Percentiles rank a stretch among this genome's conserved stretches.
phyloP scores from a whole-genome alignment of 2,888 invertebrate species.

The Acleris cristana region DNA sequence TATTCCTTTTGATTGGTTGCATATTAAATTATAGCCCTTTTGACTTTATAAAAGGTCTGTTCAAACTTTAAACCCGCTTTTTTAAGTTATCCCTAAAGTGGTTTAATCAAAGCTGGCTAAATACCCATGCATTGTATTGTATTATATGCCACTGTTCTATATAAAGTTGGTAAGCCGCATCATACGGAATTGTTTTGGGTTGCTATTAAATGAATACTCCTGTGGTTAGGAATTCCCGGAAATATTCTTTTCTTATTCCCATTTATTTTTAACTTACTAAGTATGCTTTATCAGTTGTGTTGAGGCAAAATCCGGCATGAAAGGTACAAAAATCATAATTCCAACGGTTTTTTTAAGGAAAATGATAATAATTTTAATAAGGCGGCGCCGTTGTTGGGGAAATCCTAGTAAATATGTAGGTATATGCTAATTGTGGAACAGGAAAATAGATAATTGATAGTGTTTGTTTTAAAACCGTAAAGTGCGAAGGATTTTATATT shows the following conservation, averaged over 20 bases:
- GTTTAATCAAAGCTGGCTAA: too few relatives aligned
- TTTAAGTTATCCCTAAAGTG: neutral
- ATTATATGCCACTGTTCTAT: too few relatives aligned
- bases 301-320: neutral
- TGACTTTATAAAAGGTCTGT: too few relatives aligned
- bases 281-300: neutral
- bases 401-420: slow-evolving; percentile 24
- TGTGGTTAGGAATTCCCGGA: too few relatives aligned
- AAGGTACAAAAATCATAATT: neutral
- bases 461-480: too few relatives aligned
- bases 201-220: too few relatives aligned
- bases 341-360: slow-evolving; percentile 16
- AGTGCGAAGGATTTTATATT: too few relatives aligned
- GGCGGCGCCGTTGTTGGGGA: slow-evolving; percentile 5
- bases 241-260: too few relatives aligned
- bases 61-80: neutral
- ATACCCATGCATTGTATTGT: too few relatives aligned
- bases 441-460: slow-evolving; percentile 19
- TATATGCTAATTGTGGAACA: slow-evolving; percentile 21
- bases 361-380: slow-evolving; percentile 20
- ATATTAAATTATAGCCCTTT: neutral
- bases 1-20: slow-evolving; percentile 9
- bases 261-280: too few relatives aligned
- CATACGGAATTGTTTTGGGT: too few relatives aligned
- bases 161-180: too few relatives aligned